Percentiles rank a stretch among this genome's conserved stretches.
These are phyloP conservation scores for Eupleurogrammus muticus DNA, from an alignment of 2,797 vertebrate genomes.

Conservation along the genomic window DNA sequence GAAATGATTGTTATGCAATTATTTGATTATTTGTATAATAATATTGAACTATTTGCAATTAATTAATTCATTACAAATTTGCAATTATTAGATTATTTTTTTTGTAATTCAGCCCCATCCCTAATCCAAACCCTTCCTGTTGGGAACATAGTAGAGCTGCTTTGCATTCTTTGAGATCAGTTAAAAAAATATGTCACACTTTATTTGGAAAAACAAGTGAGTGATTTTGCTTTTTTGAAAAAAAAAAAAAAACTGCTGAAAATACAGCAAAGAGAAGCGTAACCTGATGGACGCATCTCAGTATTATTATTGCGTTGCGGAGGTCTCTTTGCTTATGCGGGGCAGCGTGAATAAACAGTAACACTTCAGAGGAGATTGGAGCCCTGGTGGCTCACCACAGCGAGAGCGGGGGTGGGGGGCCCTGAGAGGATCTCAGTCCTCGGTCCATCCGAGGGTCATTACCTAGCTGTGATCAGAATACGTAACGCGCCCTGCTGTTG, in stretches of 20 bases:
- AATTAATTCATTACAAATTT: too few species aligned
- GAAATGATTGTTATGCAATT: too few species aligned
- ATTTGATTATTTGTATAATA: too few species aligned
- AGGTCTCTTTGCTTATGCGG: slow-evolving; percentile 37
- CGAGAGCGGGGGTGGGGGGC: too few species aligned
- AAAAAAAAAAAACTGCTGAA: too few species aligned
- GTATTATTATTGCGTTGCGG: slow-evolving; percentile 24
- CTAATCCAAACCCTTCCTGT: neutral
- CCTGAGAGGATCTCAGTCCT: slow-evolving; percentile 52
- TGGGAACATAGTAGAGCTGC: slow-evolving; percentile 5
- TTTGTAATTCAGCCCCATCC: too few species aligned
- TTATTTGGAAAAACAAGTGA: slow-evolving; percentile 6
- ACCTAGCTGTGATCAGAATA: slow-evolving; percentile 68
- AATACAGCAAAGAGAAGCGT: too few species aligned
- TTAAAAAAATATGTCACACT: neutral
- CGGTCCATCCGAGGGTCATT: slow-evolving; percentile 71
- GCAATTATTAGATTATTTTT: too few species aligned
- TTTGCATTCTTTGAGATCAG: slow-evolving; percentile 7
- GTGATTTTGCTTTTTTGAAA: too few species aligned
- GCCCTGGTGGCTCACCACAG: slow-evolving; percentile 34
- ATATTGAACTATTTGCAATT: too few species aligned
- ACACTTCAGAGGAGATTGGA: slow-evolving; percentile 54
- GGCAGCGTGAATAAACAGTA: slow-evolving; percentile 49
- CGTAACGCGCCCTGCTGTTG: slow-evolving; percentile 39
- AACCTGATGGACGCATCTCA: neutral